These are phyloP conservation scores for Chunga burmeisteri DNA, from an alignment of 2,113 vertebrate genomes.

Conservation along the genomic window DNA sequence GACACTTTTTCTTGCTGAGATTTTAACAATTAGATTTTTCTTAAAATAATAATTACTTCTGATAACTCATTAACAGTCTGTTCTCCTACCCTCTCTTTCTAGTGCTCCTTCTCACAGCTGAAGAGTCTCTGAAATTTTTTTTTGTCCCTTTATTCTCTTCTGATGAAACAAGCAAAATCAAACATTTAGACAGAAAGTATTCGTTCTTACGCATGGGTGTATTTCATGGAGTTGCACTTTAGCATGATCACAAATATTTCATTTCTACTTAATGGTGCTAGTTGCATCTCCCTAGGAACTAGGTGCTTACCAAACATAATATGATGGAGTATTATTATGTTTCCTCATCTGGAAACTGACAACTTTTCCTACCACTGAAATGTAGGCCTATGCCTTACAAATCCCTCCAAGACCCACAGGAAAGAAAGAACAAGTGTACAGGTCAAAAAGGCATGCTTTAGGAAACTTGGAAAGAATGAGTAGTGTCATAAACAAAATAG, in stretches of 20 bases:
- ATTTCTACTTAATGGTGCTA: not conserved
- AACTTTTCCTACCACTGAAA: not conserved
- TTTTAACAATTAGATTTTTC: not conserved
- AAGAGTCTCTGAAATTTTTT: not conserved
- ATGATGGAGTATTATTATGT: slow-evolving; percentile 7
- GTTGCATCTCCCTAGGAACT: not conserved
- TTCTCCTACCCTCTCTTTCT: not conserved
- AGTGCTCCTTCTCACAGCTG: not conserved
- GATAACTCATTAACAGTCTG: not conserved
- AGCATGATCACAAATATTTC: not conserved
- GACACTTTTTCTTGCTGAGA: not conserved
- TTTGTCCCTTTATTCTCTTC: not conserved
- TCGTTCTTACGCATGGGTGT: not conserved
- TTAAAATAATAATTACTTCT: not conserved
- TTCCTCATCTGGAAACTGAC: slow-evolving; percentile 32
- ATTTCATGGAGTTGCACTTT: not conserved
- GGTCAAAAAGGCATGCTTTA: slow-evolving; percentile 41
- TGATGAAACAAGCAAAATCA: not conserved
- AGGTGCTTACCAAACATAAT: not conserved
- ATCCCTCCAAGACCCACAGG: not conserved
- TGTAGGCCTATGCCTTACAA: not conserved
- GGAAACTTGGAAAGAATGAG: slow-evolving; percentile 55
- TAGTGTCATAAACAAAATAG: slow-evolving; percentile 55
- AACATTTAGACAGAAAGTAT: not conserved
- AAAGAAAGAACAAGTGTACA: slow-evolving; percentile 23